Base-by-base conservation (phyloP, 2,113 vertebrate species). In the Hippopotamus amphibius region DNA sequence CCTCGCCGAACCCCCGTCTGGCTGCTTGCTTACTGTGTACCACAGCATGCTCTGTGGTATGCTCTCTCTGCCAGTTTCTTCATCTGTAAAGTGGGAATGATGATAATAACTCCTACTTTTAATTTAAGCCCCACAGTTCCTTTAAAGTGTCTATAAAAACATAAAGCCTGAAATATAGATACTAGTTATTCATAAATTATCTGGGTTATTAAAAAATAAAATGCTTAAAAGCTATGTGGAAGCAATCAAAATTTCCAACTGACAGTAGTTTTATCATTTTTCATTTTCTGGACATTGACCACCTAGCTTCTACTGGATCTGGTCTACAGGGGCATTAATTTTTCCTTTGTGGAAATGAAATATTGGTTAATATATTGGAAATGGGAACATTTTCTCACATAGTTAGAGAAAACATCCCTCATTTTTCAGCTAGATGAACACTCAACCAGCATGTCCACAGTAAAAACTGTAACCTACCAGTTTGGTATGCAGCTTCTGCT, bases 401-500 rank as follows among this genome's bases (percentile, higher is more conserved):
- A 37, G 50, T 71, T 19, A 89, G 11, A 90, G n/a, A 77, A n/a
- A 30, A 1, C 0, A 74, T 3, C 16, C 28, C 33, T 82, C 92
- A 26, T 69, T 80, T 63, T 48, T 84, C 14, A 53, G 80, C 46
- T 57, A 66, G 55, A 77, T 50, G 53, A 59, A 59, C 68, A 71
- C 19, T 41, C 76, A 71, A 33, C 33, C 1, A 17, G 33, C 3
- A 41, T 15, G 16, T 8, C 10, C 41, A 15, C 2, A 48, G 37
- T 9, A 11, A 66, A 8, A 9, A 30, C 24, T 5, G 13, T 15
- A 16, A 69, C 90, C 61, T 97, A 99, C 99, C 99, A 17, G 98
- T 97, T 0, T 99, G 99, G 94, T 99, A 99, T 0, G 99, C 99
- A 6, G 99, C 99, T 97, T 99, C 99, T 30, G 99, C 99, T 15